Evolutionary conservation across 2,113 vertebrate species (phyloP), one percentile per base, ranked within the genome.

Genomic region (Dicentrarchus labrax): DNA sequence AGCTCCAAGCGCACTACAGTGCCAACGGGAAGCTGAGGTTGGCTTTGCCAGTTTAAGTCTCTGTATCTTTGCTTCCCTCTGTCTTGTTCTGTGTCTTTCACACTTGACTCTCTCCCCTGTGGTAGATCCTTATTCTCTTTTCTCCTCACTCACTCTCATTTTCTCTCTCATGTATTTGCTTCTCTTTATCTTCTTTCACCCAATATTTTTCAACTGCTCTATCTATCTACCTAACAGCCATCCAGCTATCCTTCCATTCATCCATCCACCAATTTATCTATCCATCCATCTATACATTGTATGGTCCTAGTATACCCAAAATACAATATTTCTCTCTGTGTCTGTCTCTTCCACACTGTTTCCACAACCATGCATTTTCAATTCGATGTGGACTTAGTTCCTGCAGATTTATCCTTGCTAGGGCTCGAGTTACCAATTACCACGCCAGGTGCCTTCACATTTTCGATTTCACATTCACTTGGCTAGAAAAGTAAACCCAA

Each of bases 331-430:
- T 54, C 24, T 48, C 51, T 78, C 10, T 36, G 21, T 71, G 43
- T 82, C 48, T 84, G 36, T 82, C 47, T 69, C 16, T 56, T 71
- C 21, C 43, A 36, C 45, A 38, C 38, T 62, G 64, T 67, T 70
- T 87, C 65, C 72, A 79, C 78, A 74, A 71, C 72, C 82, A 53
- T 72, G 75, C 21, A 67, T 59, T 90, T 91, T 92, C 64, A 78
- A 80, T 90, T 90, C 60, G 75, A 85, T 71, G 80, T 82, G 64
- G 83, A 86, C 80, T 89, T 89, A 90, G 68, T 86, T 91, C 82
- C 82, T 75, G 82, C 75, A 78, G 87, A 89, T 91, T 86, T 83
- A 45, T 74, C 62, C 59, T 64, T 10, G 73, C 84, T 81, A 3
- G 53, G 72, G 70, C 78, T 72, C 15, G 41, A 82, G 75, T 82